These are phyloP conservation scores for Microhierax caerulescens DNA, from an alignment of 2,797 vertebrate species.

Conservation along the genomic window DNA sequence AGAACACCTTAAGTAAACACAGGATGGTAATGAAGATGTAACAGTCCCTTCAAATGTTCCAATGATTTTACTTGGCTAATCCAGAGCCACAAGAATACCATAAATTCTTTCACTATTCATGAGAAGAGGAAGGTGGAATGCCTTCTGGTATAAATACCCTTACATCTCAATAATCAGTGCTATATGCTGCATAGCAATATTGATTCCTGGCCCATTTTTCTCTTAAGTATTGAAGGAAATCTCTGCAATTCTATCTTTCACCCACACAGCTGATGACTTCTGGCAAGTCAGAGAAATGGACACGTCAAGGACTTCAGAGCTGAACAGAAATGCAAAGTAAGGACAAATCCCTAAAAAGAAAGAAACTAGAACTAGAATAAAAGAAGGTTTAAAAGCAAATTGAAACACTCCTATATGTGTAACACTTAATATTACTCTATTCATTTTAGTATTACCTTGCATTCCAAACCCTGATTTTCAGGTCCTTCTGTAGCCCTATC, in stretches of 20 bases:
- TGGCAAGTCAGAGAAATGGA: not conserved
- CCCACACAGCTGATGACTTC: not conserved
- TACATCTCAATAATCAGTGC: not conserved
- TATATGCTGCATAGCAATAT: not conserved
- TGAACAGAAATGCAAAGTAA: not conserved
- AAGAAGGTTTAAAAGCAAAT: not conserved
- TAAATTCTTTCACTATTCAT: conserved; percentile 47
- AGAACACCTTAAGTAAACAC: not conserved
- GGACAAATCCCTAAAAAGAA: not conserved
- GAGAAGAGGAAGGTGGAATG: conserved; percentile 25
- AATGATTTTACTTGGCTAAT: conserved; percentile 16
- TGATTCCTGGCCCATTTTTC: conserved; percentile 11
- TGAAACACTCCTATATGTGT: not conserved
- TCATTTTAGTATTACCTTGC: not conserved
- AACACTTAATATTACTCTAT: not conserved
- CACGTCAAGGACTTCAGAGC: not conserved
- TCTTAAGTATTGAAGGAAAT: conserved; percentile 29
- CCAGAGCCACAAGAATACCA: not conserved
- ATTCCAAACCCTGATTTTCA: not conserved
- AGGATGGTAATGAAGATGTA: not conserved
- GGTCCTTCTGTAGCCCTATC: not conserved
- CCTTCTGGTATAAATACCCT: conserved; percentile 56
- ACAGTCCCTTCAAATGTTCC: not conserved
- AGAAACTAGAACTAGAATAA: not conserved
- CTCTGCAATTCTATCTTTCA: conserved; percentile 15